Conservation (phyloP, 2,888 invertebrate species). For the Noctua comes region DNA sequence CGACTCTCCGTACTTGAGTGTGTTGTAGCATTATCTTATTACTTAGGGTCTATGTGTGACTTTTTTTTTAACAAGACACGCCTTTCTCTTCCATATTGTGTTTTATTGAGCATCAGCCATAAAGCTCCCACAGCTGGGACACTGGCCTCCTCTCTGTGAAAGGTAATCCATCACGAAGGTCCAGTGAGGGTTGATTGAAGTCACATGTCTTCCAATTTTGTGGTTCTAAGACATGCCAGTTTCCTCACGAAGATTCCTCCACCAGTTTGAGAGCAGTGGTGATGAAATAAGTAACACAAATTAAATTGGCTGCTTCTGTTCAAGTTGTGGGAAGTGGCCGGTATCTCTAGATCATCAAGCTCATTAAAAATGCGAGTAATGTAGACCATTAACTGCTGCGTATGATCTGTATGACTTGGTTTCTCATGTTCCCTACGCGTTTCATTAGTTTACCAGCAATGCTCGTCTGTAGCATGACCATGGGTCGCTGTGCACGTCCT, state of each 20-base stretch:
- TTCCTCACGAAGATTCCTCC: neutral
- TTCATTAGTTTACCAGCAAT: neutral
- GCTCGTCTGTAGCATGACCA: no score
- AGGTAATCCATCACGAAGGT: neutral
- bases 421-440: neutral
- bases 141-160: no score
- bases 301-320: no score
- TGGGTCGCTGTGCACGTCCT: no score
- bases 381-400: neutral
- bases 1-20: slow-evolving; percentile 8
- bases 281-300: neutral
- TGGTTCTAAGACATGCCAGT: neutral
- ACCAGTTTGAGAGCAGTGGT: neutral
- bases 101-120: neutral
- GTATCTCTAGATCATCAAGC: neutral
- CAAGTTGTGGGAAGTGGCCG: neutral
- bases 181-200: neutral
- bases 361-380: neutral
- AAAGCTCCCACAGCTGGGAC: neutral
- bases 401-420: neutral
- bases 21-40: slow-evolving; percentile 17
- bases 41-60: neutral
- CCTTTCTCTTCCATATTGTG: neutral
- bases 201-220: neutral
- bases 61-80: neutral